Conservation (phyloP, 2,797 vertebrate species). For the Cyprinella venusta region DNA sequence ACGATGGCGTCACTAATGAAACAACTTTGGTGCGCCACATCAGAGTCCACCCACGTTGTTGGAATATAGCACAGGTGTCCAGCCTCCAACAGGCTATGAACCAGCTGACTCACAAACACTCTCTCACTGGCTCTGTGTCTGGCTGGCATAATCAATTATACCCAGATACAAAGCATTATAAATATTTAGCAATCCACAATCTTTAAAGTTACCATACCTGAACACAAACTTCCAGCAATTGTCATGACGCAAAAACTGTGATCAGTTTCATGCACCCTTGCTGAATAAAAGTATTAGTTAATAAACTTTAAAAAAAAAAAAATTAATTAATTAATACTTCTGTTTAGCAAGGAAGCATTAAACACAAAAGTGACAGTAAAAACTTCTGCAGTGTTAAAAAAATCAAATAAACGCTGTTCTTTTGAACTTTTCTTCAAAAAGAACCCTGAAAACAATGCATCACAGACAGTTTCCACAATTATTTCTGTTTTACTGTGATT, state of each 20-base stretch:
- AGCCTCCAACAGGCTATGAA: slow-evolving; percentile 47
- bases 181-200: slow-evolving; percentile 39
- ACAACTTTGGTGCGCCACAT: slow-evolving; percentile 59
- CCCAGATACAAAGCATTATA: slow-evolving; percentile 39
- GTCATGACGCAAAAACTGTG: not conserved
- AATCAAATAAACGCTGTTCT: not conserved
- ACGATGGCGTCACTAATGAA: slow-evolving; percentile 52
- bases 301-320: too few relatives aligned
- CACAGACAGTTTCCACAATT: not conserved
- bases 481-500: not conserved
- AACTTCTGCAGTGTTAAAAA: too few relatives aligned
- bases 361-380: not conserved
- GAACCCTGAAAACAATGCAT: not conserved
- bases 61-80: slow-evolving; percentile 59
- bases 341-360: not conserved
- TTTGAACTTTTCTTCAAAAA: not conserved
- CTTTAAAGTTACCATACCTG: not conserved
- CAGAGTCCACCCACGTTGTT: slow-evolving; percentile 60
- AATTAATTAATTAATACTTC: too few relatives aligned
- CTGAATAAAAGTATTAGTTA: not conserved
- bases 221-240: slow-evolving; percentile 5
- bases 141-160: slow-evolving; percentile 43
- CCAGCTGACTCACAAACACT: slow-evolving; percentile 51
- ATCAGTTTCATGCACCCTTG: not conserved
- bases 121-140: slow-evolving; percentile 28